Evolutionary conservation across 1,140 invertebrate genomes (phyloP).

Genomic region (Aporrectodea caliginosa): DNA sequence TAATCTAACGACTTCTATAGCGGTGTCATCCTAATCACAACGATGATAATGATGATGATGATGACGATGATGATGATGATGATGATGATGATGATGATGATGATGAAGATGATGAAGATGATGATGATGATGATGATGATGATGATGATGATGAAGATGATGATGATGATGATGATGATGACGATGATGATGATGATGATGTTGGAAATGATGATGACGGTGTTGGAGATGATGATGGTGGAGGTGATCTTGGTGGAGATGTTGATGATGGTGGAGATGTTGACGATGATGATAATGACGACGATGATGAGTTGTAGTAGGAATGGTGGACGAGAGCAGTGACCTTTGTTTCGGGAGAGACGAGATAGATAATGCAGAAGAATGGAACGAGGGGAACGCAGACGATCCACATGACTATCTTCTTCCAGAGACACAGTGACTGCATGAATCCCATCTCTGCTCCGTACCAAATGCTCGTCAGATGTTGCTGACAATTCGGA

Average conservation of each 20-base stretch:
- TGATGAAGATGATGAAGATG: not conserved
- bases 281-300: not conserved
- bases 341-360: slow-evolving; percentile 82
- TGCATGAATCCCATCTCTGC: slow-evolving; percentile 87
- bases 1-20: too few species aligned
- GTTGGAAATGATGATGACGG: not conserved
- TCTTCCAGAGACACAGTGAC: slow-evolving; percentile 58
- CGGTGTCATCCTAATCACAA: too few species aligned
- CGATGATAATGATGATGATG: slow-evolving; percentile 10
- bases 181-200: slow-evolving; percentile 5
- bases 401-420: slow-evolving; percentile 83
- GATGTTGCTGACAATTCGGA: slow-evolving; percentile 94
- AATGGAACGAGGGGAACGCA: slow-evolving; percentile 92
- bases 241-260: not conserved
- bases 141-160: slow-evolving; percentile 17
- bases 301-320: slow-evolving; percentile 1
- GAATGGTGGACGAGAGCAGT: too few species aligned
- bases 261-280: not conserved
- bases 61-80: too few species aligned
- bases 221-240: slow-evolving; percentile 1
- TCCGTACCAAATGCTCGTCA: slow-evolving; percentile 98
- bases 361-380: slow-evolving; percentile 85
- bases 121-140: slow-evolving; percentile 7
- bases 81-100: not conserved
- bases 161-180: slow-evolving; percentile 14